Evolutionary conservation across 1,140 invertebrate species (phyloP), one percentile per base, ranked within the genome.

Genomic region (Papilio machaon): DNA sequence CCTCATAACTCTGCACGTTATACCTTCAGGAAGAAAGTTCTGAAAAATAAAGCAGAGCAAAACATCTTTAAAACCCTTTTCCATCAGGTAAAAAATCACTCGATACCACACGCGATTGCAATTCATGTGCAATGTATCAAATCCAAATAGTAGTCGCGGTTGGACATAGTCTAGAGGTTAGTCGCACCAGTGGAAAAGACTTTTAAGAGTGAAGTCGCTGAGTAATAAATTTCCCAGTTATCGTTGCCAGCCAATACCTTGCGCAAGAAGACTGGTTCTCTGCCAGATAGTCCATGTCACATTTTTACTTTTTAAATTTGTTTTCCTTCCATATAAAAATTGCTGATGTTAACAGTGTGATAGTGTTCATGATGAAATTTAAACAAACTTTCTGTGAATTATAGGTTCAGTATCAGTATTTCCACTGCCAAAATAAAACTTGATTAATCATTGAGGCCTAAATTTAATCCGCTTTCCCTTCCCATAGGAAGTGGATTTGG

Each of bases 181-280:
- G 8, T n/a, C 9, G 54, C 9, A 13, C 8, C 19, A n/a, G 54
- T 58, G 54, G 54, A n/a, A 58, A 58, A 58, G 54, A 17, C 17
- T 6, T 58, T n/a, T 58, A 58, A 70, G 11, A 70, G 64, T 70
- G 11, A 35, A 70, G 64, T 35, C 9, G 64, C 64, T 11, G 64
- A 30, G 60, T 35, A 70, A 70, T 70, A 70, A 70, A 70, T 70
- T 30, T 70, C 11, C 13, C 64, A 35, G 64, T 70, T 70, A 70
- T 70, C 64, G 64, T 35, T 23, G 23, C 23, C 30, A 30, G 13
- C 64, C 64, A 70, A 70, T 70, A 70, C 64, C 64, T 70, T 70
- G 64, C 23, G 30, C 64, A 70, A 70, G 13, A 6, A 17, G 64
- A 70, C 64, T 70, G 64, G 23, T 35, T 19, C 64, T 15, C 15